Percentiles rank a stretch among this genome's conserved stretches.
phyloP scores from a whole-genome alignment of 2,113 vertebrate genomes.

The Falcunculus frontatus region DNA sequence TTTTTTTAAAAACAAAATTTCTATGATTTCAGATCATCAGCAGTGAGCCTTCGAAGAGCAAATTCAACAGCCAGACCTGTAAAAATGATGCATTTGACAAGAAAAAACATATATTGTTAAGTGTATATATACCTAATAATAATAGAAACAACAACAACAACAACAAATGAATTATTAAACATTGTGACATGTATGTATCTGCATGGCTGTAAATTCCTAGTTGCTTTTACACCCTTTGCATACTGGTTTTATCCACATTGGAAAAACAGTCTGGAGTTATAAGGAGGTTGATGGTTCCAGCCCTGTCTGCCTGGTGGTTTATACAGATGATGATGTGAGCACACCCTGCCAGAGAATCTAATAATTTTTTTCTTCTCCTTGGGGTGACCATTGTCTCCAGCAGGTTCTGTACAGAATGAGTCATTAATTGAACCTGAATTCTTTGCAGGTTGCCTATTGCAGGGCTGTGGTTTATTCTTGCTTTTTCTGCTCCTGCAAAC shows the following conservation, averaged over 20 bases:
- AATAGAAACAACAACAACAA: background rate
- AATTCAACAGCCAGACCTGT: background rate
- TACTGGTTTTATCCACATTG: background rate
- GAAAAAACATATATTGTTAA: background rate
- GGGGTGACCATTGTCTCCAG: slow-evolving; percentile 67
- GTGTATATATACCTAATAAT: too few species aligned
- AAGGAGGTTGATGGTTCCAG: background rate
- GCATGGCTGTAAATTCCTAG: background rate
- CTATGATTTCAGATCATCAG: background rate
- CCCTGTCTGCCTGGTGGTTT: background rate
- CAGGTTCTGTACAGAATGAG: slow-evolving; percentile 62
- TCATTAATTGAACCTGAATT: slow-evolving; percentile 72
- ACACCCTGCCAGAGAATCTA: slow-evolving; percentile 28
- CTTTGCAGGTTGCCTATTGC: slow-evolving; percentile 67
- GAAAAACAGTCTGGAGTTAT: background rate
- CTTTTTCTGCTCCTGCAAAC: slow-evolving; percentile 51
- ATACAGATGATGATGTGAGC: slow-evolving; percentile 43
- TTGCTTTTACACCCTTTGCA: background rate
- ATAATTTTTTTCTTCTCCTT: slow-evolving; percentile 68
- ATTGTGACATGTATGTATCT: background rate
- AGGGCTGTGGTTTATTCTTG: slow-evolving; percentile 37
- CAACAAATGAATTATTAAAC: background rate
- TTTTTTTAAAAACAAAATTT: background rate
- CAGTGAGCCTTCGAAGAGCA: background rate
- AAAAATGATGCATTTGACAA: background rate